These are phyloP conservation scores for Sternotherus odoratus DNA, from an alignment of 2,797 vertebrate genomes.

Conservation along the genomic window DNA sequence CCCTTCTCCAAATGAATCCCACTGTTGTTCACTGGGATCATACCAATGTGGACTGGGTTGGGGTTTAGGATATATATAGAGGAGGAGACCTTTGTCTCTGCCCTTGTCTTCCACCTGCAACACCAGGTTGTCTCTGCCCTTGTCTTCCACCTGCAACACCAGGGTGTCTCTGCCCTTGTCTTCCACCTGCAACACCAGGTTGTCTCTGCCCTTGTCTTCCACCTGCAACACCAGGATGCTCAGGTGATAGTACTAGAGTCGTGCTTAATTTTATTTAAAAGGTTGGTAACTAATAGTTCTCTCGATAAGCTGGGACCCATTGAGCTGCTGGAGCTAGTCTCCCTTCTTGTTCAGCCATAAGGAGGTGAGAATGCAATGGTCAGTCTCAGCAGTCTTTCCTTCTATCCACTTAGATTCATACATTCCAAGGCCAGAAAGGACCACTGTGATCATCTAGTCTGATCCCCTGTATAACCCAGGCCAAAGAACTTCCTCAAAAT, in stretches of 20 bases:
- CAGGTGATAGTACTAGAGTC: not conserved
- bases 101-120: not conserved
- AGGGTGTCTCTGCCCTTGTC: too few relatives aligned
- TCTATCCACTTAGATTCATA: not conserved
- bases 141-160: too few relatives aligned
- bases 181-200: not conserved
- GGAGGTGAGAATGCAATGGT: not conserved
- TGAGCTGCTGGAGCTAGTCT: not conserved
- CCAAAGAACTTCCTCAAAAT: too few relatives aligned
- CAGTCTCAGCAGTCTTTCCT: not conserved
- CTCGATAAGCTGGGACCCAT: not conserved
- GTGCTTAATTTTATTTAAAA: too few relatives aligned
- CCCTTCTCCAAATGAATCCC: too few relatives aligned
- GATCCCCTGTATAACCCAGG: too few relatives aligned
- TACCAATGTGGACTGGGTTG: not conserved
- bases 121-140: too few relatives aligned
- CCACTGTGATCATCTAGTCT: too few relatives aligned
- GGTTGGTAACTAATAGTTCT: too few relatives aligned
- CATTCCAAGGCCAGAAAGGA: too few relatives aligned
- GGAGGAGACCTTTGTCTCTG: not conserved
- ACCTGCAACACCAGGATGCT: not conserved
- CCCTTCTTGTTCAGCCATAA: not conserved
- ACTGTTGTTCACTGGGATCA: not conserved
- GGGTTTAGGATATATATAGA: not conserved
- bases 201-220: too few relatives aligned